A percentile compares a stretch with the other conserved stretches of the same genome.
Evolutionary conservation across 1,140 invertebrate genomes (phyloP).

Genomic region (Dreissena rostriformis): DNA sequence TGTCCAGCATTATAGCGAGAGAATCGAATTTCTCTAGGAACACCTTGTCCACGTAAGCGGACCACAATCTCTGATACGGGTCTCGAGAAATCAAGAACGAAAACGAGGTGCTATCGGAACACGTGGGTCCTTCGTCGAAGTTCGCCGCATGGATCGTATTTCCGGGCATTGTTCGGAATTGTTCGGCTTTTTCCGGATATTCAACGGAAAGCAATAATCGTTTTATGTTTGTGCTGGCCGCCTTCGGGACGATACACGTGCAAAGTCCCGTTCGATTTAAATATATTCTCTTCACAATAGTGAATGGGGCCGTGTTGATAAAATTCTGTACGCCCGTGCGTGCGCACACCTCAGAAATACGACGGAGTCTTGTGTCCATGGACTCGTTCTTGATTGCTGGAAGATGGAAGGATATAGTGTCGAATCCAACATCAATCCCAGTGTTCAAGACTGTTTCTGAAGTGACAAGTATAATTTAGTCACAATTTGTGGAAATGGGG

Average conservation of each 20-base stretch:
- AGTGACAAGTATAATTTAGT: too few species aligned
- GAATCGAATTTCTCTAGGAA: conserved; percentile 29
- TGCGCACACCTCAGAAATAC: background rate
- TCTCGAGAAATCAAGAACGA: conserved; percentile 34
- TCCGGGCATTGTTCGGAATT: conserved; percentile 19
- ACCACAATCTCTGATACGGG: conserved; percentile 36
- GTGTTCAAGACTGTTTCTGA: too few species aligned
- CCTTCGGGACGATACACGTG: conserved; percentile 29
- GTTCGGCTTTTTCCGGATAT: conserved; percentile 26
- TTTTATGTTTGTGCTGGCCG: conserved; percentile 31
- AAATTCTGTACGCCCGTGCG: background rate
- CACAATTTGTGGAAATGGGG: too few species aligned
- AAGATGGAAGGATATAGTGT: too few species aligned
- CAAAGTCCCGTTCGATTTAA: conserved; percentile 13
- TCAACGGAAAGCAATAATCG: conserved; percentile 8
- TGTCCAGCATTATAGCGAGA: background rate
- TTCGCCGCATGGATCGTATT: conserved; percentile 1
- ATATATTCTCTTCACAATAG: conserved; percentile 7
- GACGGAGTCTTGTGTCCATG: background rate
- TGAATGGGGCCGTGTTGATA: background rate
- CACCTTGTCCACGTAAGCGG: conserved; percentile 47
- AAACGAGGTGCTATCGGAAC: background rate
- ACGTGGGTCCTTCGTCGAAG: background rate
- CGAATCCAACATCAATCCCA: too few species aligned
- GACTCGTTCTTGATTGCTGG: too few species aligned